A percentile compares a stretch with the other conserved stretches of the same genome.
Conservation (phyloP, 2,797 vertebrate species). For the Cynopterus sphinx region DNA sequence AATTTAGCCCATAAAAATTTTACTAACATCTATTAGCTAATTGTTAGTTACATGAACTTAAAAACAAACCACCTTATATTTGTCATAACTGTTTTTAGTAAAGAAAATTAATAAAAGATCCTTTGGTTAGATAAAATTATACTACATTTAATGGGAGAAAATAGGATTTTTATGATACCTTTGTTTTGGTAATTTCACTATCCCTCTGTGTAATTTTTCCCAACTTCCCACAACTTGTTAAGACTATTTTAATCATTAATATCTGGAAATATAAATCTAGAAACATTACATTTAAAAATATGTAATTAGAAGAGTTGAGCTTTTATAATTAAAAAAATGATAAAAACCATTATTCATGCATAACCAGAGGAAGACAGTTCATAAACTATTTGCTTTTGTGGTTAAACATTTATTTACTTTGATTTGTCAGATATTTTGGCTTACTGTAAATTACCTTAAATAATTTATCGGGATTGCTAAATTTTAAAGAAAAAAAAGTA, state of each 20-base stretch:
- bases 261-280: not conserved
- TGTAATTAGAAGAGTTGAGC: slow-evolving; percentile 1
- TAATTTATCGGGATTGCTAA: not conserved
- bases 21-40: not conserved
- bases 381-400: not conserved
- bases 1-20: not conserved
- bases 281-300: slow-evolving; percentile 26
- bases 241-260: not conserved
- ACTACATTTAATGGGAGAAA: not conserved
- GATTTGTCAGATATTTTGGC: slow-evolving; percentile 14
- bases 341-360: slow-evolving; percentile 18
- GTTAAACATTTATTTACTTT: slow-evolving; percentile 35
- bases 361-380: slow-evolving; percentile 11
- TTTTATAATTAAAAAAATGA: slow-evolving; percentile 23
- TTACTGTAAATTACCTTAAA: slow-evolving; percentile 8
- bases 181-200: not conserved
- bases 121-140: slow-evolving; percentile 19
- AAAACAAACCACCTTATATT: not conserved
- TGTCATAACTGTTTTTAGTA: slow-evolving; percentile 46
- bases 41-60: slow-evolving; percentile 40
- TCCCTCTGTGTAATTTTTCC: not conserved
- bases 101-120: slow-evolving; percentile 50
- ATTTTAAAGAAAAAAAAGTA: not conserved
- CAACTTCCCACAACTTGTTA: not conserved
- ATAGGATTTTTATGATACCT: not conserved